A percentile compares a stretch with the other conserved stretches of the same genome.
These are phyloP conservation scores for Toxotes jaculatrix DNA, from an alignment of 2,113 vertebrate genomes.

Conservation along the genomic window DNA sequence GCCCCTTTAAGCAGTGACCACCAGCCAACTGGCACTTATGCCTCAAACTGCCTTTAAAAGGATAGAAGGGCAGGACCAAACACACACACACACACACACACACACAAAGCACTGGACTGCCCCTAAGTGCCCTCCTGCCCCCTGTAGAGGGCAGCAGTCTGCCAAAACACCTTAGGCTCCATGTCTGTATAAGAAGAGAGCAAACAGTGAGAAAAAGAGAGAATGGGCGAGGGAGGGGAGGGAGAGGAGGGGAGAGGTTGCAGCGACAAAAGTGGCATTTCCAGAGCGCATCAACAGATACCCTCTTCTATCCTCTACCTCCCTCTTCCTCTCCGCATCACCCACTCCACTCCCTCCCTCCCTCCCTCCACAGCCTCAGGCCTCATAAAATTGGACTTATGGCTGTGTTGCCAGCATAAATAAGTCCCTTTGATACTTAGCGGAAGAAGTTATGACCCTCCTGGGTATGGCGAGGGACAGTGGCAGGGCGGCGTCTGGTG, in stretches of 20 bases:
- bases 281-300: conserved; percentile 90
- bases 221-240: neutral
- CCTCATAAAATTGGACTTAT: conserved; percentile 98
- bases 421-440: conserved; percentile 99
- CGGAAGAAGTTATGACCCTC: conserved; percentile 98
- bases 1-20: neutral
- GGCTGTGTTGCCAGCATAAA: conserved; percentile 98
- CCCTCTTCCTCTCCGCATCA: conserved; percentile 36
- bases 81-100: conserved; percentile 41
- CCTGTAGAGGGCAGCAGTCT: conserved; percentile 76
- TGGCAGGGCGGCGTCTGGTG: conserved; percentile 93
- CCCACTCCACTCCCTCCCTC: conserved; percentile 35
- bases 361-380: conserved; percentile 86
- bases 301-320: conserved; percentile 68
- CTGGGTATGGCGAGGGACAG: conserved; percentile 95
- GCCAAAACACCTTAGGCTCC: conserved; percentile 81
- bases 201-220: conserved; percentile 62
- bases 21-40: conserved; percentile 2
- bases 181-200: conserved; percentile 87
- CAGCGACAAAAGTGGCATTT: conserved; percentile 91
- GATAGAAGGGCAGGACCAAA: neutral
- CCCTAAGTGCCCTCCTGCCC: conserved; percentile 57
- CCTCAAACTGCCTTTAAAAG: neutral
- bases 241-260: conserved; percentile 38
- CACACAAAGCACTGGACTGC: conserved; percentile 31